Percentiles rank a stretch among this genome's conserved stretches.
phyloP scores from a whole-genome alignment of 2,113 vertebrate species.

The Gracilinanus agilis region DNA sequence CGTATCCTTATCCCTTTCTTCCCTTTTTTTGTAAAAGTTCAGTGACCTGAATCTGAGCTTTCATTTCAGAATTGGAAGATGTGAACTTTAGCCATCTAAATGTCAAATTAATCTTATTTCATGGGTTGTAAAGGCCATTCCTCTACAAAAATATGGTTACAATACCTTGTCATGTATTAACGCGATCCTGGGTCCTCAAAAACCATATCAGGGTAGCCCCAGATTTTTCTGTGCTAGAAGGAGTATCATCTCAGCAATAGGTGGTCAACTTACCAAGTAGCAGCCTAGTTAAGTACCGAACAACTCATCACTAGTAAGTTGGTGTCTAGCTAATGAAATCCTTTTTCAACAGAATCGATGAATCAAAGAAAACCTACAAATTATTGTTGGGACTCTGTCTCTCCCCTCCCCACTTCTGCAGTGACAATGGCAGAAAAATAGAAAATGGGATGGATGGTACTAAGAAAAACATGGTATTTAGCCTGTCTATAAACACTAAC shows the following conservation, averaged over 20 bases:
- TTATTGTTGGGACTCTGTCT: neutral
- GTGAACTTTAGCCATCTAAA: neutral
- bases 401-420: neutral
- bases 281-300: neutral
- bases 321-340: neutral
- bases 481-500: neutral
- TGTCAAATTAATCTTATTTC: neutral
- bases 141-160: neutral
- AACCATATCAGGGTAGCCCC: neutral
- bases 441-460: neutral
- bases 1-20: too few species aligned
- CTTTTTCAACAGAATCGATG: neutral
- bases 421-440: neutral
- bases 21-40: neutral
- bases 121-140: neutral
- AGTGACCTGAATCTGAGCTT: neutral
- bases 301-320: neutral
- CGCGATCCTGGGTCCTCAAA: neutral
- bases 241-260: neutral
- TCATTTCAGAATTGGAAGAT: neutral
- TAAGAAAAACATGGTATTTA: neutral
- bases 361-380: neutral
- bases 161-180: neutral
- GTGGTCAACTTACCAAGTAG: fast-evolving
- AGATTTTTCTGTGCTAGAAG: neutral